Base-by-base conservation (phyloP, 2,797 vertebrate genomes). In the Sphenodon punctatus region DNA sequence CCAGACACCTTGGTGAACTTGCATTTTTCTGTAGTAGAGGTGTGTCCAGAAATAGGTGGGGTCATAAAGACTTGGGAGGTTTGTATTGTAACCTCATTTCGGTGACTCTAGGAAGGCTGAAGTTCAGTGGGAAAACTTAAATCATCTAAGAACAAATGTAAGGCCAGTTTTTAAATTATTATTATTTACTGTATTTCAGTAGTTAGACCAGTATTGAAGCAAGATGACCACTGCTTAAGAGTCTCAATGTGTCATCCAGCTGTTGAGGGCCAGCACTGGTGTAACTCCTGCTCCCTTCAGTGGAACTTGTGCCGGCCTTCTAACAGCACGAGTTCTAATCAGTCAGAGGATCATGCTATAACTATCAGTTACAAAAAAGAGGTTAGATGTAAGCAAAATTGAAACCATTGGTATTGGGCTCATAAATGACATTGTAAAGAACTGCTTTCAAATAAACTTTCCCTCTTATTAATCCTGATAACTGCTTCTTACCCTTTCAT, bases 401-500 rank as follows among this genome's bases (percentile, higher is more conserved):
- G 34, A 49, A 75, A 87, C 67, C 13, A 0, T 4, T 5, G 58
- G 16, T 25, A 20, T 22, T 58, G 75, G 64, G 67, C 74, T 70
- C 5, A 1, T 42, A 12, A 69, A 73, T 43, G 32, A 49, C 39
- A 2, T 48, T 25, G 23, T 48, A 48, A 46, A 48, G 23, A 48
- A 48, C 25, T 48, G 46, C 34, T 73, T 78, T 61, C 67, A 72
- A 15, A 36, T 23, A 65, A n/a, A 59, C 77, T 65, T 70, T n/a
- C 67, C 23, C 13, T 49, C 39, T 42, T 49, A 65, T 7, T 76
- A 25, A 70, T 75, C 43, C 32, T 60, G 85, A 55, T 64, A 87
- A 36, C 25, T 58, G 39, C 30, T 64, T 86, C 87, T 88, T 69
- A 30, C 32, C 42, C 61, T 36, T n/a, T n/a, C n/a, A n/a, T n/a